Conservation (phyloP, 1,140 invertebrate genomes). For the Drosophila mauritiana region DNA sequence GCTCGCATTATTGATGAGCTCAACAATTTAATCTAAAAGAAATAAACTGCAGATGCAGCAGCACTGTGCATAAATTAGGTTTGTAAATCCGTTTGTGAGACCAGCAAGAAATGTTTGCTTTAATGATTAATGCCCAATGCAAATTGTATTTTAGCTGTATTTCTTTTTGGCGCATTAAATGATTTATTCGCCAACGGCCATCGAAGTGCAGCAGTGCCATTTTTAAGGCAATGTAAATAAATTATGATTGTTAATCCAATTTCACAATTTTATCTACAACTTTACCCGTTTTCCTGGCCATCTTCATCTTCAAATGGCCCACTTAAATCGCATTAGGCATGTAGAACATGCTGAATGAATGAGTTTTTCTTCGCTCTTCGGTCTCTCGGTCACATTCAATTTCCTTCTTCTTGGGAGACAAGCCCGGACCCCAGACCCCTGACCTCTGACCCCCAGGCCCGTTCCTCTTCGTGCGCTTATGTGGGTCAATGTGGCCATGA, state of each 20-base stretch:
- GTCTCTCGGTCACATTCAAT: conserved; percentile 38
- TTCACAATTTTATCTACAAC: not conserved
- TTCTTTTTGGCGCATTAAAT: not conserved
- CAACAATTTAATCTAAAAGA: conserved; percentile 18
- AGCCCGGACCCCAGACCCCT: not conserved
- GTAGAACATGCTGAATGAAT: conserved; percentile 49
- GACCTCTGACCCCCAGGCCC: conserved; percentile 12
- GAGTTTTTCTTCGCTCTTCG: conserved; percentile 6
- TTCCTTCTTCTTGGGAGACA: conserved; percentile 29
- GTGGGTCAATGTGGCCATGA: conserved; percentile 58
- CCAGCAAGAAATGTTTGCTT: not conserved
- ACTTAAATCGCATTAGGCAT: conserved; percentile 57
- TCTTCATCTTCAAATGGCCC: conserved; percentile 26
- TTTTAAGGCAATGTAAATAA: not conserved
- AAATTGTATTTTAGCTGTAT: not conserved
- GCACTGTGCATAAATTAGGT: conserved; percentile 7
- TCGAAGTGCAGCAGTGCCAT: not conserved
- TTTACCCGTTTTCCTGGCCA: not conserved
- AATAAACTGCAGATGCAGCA: conserved; percentile 4
- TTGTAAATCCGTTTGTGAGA: not conserved
- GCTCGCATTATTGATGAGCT: conserved; percentile 20
- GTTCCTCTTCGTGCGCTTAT: conserved; percentile 38
- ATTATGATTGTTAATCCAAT: conserved; percentile 14
- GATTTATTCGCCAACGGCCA: not conserved
- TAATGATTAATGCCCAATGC: not conserved